A percentile compares a stretch with the other conserved stretches of the same genome.
Conservation (phyloP, 2,797 vertebrate genomes). For the Lepilemur septentrionalis region DNA sequence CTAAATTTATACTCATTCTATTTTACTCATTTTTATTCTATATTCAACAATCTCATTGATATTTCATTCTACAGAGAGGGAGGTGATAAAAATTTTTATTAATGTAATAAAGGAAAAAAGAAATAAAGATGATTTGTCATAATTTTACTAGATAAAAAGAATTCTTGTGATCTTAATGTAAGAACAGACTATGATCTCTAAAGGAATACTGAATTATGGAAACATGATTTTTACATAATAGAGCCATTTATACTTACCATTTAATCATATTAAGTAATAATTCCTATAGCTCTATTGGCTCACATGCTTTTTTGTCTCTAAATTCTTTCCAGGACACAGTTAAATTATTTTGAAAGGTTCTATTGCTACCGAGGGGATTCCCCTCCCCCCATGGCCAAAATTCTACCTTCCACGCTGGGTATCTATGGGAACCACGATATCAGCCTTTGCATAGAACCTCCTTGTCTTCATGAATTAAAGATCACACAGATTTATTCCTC, state of each 20-base stretch:
- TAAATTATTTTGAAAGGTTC: constrained; percentile 3
- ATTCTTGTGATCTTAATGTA: constrained; percentile 66
- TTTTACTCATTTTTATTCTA: constrained; percentile 36
- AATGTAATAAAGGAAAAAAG: constrained; percentile 70
- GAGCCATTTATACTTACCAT: constrained; percentile 32
- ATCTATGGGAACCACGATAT: background rate
- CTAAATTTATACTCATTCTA: background rate
- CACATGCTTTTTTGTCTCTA: background rate
- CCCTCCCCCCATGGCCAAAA: background rate
- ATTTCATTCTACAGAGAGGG: constrained; percentile 53
- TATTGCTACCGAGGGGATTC: background rate
- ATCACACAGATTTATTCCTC: constrained; percentile 65
- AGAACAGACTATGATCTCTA: constrained; percentile 26
- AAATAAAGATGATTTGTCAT: constrained; percentile 62
- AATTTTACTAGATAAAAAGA: constrained; percentile 69
- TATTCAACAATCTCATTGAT: constrained; percentile 37
- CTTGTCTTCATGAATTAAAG: constrained; percentile 61
- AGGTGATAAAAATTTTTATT: constrained; percentile 72
- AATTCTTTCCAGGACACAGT: background rate
- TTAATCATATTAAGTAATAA: constrained; percentile 48
- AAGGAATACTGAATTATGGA: constrained; percentile 58
- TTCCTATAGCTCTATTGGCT: background rate
- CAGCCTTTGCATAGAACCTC: constrained; percentile 13
- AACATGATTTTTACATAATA: constrained; percentile 65
- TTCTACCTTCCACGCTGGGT: background rate